Evolutionary conservation across 2,113 vertebrate genomes (phyloP), one percentile per base, ranked within the genome.

Genomic region (Pelodiscus sinensis): DNA sequence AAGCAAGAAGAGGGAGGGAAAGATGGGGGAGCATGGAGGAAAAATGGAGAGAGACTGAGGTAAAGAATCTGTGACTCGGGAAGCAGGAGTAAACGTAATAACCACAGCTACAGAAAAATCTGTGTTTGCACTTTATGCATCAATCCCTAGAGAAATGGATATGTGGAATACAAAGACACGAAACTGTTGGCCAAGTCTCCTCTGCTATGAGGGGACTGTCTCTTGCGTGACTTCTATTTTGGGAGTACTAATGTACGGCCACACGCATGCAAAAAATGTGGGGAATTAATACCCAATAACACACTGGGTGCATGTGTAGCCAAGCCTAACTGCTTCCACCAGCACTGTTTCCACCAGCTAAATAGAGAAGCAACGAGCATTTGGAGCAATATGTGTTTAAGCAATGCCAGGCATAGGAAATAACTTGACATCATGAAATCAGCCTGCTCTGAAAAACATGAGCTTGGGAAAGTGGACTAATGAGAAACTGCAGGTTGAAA

Each of bases 191-290:
- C 35, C 65, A 19, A 95, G 54, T 13, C 94, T 93, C 88, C 91
- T 92, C 86, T 84, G n/a, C 82, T 44, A 89, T n/a, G n/a, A 52
- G 90, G 79, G 60, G 90, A 80, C 62, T 93, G 71, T 81, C 87
- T 94, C 94, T 56, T 90, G 87, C 86, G 88, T 90, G 94, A 94
- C 38, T 92, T 93, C 50, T 92, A 90, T 90, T 52, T n/a, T 31
- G 82, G 18, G 79, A 27, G 35, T 31, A 83, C 4, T 93, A 27
- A 11, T 51, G 9, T 51, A 83, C 1, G 18, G 82, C 44, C 52
- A 82, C 44, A 81, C 89, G 62, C 24, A 68, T 79, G n/a, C 81
- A 1, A 86, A 51, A 93, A 31, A 11, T 9, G 6, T 50, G 22
- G 12, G 11, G 54, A 58, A n/a, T 90, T 54, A 81, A 79, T 77